phyloP scores from a whole-genome alignment of 2,113 vertebrate species.

The Gavialis gangeticus region DNA sequence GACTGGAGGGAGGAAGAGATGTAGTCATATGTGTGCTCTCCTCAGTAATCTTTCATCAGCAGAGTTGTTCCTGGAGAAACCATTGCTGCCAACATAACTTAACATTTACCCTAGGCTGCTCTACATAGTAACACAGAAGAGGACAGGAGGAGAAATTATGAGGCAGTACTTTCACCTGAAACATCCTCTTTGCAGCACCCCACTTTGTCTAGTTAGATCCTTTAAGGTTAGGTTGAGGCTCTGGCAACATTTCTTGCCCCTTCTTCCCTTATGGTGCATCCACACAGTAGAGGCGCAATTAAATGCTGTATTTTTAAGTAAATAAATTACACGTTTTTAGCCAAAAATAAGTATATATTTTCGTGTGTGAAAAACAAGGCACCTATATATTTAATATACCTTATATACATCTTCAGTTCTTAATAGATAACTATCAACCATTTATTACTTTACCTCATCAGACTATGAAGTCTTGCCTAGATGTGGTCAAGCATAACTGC shows the following conservation, averaged over 20 bases:
- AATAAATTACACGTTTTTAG: background rate
- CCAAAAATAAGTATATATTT: background rate
- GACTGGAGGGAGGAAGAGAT: background rate
- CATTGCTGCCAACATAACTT: background rate
- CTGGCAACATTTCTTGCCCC: background rate
- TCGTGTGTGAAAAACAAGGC: background rate
- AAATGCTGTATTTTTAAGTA: background rate
- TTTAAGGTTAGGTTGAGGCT: background rate
- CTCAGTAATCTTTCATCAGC: background rate
- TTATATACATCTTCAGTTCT: constrained; percentile 5
- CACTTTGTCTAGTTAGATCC: background rate
- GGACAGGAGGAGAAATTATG: background rate
- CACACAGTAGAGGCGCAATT: background rate
- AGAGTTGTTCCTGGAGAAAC: background rate
- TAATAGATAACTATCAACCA: background rate
- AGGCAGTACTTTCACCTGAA: background rate
- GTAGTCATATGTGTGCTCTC: background rate
- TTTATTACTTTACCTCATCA: constrained; percentile 11
- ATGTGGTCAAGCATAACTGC: background rate
- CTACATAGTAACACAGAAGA: background rate
- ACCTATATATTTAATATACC: background rate
- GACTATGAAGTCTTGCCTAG: background rate
- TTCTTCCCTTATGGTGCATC: background rate
- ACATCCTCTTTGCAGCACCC: background rate
- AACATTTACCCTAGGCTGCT: background rate